These are phyloP conservation scores for Cephus runcator DNA, from an alignment of 2,888 invertebrate genomes.

Conservation along the genomic window DNA sequence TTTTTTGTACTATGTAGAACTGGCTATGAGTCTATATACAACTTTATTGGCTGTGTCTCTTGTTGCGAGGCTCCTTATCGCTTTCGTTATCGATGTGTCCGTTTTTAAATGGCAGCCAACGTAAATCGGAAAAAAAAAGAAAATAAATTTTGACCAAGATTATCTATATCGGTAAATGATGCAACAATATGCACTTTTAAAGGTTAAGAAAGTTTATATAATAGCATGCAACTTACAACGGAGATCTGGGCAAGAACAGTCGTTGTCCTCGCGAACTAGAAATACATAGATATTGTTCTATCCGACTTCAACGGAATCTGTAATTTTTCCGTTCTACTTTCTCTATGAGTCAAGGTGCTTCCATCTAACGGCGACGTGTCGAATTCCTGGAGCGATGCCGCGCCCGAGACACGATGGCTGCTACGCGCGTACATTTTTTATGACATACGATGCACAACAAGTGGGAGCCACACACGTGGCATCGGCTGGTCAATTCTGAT, in stretches of 20 bases:
- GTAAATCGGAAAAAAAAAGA: background rate
- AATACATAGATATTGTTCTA: background rate
- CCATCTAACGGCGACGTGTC: slow-evolving; percentile 34
- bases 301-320: background rate
- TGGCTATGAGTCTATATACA: background rate
- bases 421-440: slow-evolving; percentile 23
- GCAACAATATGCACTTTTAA: background rate
- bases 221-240: background rate
- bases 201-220: background rate
- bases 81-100: background rate
- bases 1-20: background rate
- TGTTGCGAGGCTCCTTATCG: background rate
- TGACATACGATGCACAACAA: slow-evolving; percentile 16
- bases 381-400: slow-evolving; percentile 24
- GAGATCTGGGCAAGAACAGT: background rate
- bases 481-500: background rate
- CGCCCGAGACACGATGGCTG: slow-evolving; percentile 29
- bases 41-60: background rate
- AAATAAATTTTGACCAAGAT: background rate
- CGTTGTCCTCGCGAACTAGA: background rate
- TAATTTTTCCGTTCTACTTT: background rate
- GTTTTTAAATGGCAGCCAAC: background rate
- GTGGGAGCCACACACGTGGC: background rate
- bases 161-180: background rate
- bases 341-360: slow-evolving; percentile 20